A percentile compares a stretch with the other conserved stretches of the same genome.
These are phyloP conservation scores for Drosophila mojavensis DNA, from an alignment of 1,140 invertebrate species.

Conservation along the genomic window DNA sequence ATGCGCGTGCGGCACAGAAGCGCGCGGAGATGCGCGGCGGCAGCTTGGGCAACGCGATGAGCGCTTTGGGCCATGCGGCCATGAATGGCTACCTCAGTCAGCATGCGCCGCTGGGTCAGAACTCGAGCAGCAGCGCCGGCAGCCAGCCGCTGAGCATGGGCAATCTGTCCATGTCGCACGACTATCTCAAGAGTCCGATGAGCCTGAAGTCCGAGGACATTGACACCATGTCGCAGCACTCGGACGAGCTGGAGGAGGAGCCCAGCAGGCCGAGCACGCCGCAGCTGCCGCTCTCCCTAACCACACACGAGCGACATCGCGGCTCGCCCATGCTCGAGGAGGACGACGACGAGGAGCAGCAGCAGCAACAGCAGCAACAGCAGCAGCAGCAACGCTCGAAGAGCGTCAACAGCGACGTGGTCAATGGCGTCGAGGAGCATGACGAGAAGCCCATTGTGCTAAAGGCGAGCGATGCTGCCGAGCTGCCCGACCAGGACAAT, in stretches of 20 bases:
- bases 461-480: conserved; percentile 25
- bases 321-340: conserved; percentile 66
- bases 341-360: conserved; percentile 48
- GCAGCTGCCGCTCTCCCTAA: conserved; percentile 78
- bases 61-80: conserved; percentile 70
- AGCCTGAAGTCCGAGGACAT: conserved; percentile 83
- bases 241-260: conserved; percentile 83
- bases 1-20: conserved; percentile 97
- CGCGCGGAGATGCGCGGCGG: conserved; percentile 90
- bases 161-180: conserved; percentile 78
- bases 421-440: conserved; percentile 57
- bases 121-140: conserved; percentile 74
- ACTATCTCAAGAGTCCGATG: conserved; percentile 82
- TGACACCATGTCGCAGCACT: conserved; percentile 84
- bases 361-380: conserved; percentile 36
- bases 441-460: conserved; percentile 38
- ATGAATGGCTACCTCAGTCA: conserved; percentile 80
- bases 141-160: conserved; percentile 77
- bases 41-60: conserved; percentile 68
- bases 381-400: conserved; percentile 39
- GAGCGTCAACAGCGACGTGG: conserved; percentile 42
- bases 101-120: conserved; percentile 76
- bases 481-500: conserved; percentile 48
- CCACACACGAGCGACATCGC: conserved; percentile 80
- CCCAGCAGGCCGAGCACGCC: conserved; percentile 72